Conservation (phyloP, 1,140 invertebrate genomes). For the Tetraneura akinire region DNA sequence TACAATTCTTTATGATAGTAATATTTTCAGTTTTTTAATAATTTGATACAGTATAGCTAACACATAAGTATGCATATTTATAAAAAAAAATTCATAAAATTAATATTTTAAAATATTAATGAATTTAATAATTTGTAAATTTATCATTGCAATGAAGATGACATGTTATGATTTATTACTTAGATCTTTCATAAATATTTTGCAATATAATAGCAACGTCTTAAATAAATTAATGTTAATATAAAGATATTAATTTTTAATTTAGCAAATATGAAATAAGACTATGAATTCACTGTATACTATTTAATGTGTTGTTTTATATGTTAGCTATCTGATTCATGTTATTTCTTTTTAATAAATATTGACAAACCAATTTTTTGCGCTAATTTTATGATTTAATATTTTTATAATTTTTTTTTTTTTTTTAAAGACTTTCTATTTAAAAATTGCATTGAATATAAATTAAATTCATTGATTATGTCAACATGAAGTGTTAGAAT, state of each 20-base stretch:
- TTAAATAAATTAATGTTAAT: constrained; percentile 12
- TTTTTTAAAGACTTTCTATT: constrained; percentile 35
- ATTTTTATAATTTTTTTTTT: constrained; percentile 45
- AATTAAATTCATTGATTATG: constrained; percentile 11
- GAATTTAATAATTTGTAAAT: not conserved
- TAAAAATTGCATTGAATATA: constrained; percentile 9
- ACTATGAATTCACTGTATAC: constrained; percentile 28
- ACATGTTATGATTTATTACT: not conserved
- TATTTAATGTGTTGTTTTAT: constrained; percentile 31
- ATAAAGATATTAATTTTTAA: not conserved
- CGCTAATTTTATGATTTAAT: constrained; percentile 43
- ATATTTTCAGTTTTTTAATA: constrained; percentile 25
- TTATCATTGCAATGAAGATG: not conserved
- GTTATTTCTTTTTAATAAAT: not conserved
- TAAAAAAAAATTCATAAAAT: constrained; percentile 12
- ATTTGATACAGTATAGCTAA: constrained; percentile 34
- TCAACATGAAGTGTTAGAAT: constrained; percentile 25
- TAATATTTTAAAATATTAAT: not conserved
- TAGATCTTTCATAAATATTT: constrained; percentile 22
- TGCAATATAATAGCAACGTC: not conserved
- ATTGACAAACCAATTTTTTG: constrained; percentile 7
- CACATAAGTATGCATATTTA: constrained; percentile 28
- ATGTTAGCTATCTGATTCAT: constrained; percentile 25
- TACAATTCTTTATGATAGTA: constrained; percentile 10
- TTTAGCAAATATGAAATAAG: not conserved